Base-by-base conservation (phyloP, 2,113 vertebrate species). In the Anseranas semipalmata region DNA sequence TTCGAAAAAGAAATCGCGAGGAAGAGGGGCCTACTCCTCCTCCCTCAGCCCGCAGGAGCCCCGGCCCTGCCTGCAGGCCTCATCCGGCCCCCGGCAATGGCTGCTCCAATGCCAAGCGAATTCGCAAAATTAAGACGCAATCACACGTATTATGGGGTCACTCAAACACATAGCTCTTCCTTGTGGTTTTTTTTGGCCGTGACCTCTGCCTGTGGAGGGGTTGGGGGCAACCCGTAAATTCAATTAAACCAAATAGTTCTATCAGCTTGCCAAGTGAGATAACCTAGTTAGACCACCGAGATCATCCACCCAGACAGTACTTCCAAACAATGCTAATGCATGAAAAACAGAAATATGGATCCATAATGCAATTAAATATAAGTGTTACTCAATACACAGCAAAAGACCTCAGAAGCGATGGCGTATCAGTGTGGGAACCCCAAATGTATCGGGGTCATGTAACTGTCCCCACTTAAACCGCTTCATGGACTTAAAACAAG, bases 71-170 rank as follows among this genome's bases (percentile, higher is more conserved):
- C 97, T 98, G 98, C 97, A 89, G 87, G 81, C 98, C 95, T 97
- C 96, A 8, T 52, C 45, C 52, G 43, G 86, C 88, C 94, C 93
- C 95, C 90, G 80, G 95, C 97, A 98, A 91, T 94, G 95, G 77
- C 96, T 91, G 95, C 90, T 96, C 93, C 50, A 96, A 96, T 81
- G 91, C 91, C 96, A 96, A 98, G 98, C 89, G 88, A 98, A 98
- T 98, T 98, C 98, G 98, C 97, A 97, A 96, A 98, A 97, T 97
- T 97, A 97, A 98, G 98, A 98, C 95, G 94, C 95, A 91, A 97
- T 96, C 97, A 96, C 96, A 87, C 93, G 96, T 93, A 95, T 96
- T 85, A 76, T 68, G 77, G 92, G 90, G 96, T 94, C 91, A 96
- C 77, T 72, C 85, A 85, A 75, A 87, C 96, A 97, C 84, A 91